A percentile compares a stretch with the other conserved stretches of the same genome.
Conservation (phyloP, 1,140 invertebrate genomes). For the Uloborus diversus region DNA sequence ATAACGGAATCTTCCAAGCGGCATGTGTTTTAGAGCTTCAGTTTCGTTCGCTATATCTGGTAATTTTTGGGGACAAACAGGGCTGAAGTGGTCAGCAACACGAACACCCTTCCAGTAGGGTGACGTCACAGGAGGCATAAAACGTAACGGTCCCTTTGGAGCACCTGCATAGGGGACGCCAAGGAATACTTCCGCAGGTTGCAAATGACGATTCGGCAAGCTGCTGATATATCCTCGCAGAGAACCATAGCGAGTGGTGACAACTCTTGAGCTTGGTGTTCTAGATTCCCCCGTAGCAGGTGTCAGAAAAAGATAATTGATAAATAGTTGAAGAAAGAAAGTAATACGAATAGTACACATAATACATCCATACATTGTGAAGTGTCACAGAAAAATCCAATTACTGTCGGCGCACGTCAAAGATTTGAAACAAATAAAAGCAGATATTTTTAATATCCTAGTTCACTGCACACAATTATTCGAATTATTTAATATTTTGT, state of each 20-base stretch:
- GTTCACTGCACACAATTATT: no score
- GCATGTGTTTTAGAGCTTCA: slow-evolving; percentile 69
- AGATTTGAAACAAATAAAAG: neutral
- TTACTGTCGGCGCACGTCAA: neutral
- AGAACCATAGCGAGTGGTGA: slow-evolving; percentile 88
- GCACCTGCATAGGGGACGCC: slow-evolving; percentile 84
- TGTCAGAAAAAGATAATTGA: neutral
- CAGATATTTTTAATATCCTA: neutral
- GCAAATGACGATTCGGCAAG: slow-evolving; percentile 10
- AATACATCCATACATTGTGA: neutral
- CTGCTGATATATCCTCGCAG: slow-evolving; percentile 80
- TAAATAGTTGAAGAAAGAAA: neutral
- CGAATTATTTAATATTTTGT: no score
- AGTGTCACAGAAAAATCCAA: neutral
- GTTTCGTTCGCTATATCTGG: slow-evolving; percentile 73
- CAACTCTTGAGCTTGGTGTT: slow-evolving; percentile 71
- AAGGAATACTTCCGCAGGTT: slow-evolving; percentile 70
- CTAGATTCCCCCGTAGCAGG: slow-evolving; percentile 24
- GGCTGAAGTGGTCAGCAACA: slow-evolving; percentile 78
- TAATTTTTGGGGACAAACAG: slow-evolving; percentile 82
- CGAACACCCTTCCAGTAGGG: slow-evolving; percentile 91
- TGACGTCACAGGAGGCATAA: slow-evolving; percentile 72
- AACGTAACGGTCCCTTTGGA: slow-evolving; percentile 76
- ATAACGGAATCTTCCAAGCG: slow-evolving; percentile 84
- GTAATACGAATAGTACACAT: neutral